A percentile compares a stretch with the other conserved stretches of the same genome.
Conservation (phyloP, 2,888 invertebrate genomes). For the Schizaphis graminum region DNA sequence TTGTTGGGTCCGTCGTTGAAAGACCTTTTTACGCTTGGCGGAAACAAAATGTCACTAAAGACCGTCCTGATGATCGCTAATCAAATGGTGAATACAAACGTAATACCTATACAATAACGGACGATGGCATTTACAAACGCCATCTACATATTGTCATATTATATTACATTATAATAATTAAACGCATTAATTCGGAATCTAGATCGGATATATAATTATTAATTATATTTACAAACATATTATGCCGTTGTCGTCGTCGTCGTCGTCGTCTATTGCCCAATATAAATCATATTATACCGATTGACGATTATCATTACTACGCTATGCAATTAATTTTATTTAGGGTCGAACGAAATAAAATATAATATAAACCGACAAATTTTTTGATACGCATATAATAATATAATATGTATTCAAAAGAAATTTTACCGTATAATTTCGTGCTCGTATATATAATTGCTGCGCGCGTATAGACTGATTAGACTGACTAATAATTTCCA, state of each 20-base stretch:
- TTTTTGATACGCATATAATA: neutral
- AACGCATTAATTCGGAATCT: neutral
- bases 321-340: too few species aligned
- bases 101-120: too few species aligned
- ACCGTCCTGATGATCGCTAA: conserved; percentile 38
- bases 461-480: neutral
- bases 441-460: neutral
- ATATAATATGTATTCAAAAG: neutral
- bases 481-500: neutral
- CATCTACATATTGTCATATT: neutral
- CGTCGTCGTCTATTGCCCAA: neutral
- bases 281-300: neutral
- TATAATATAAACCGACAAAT: neutral
- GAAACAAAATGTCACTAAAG: conserved; percentile 30
- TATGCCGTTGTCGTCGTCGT: too few species aligned
- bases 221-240: neutral
- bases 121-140: neutral
- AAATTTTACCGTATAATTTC: neutral
- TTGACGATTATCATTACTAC: neutral
- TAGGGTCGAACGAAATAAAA: too few species aligned
- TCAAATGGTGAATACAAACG: conserved; percentile 39
- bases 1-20: conserved; percentile 42
- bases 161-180: neutral
- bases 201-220: neutral
- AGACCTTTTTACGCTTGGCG: neutral